These are phyloP conservation scores for Tautogolabrus adspersus DNA, from an alignment of 2,113 vertebrate genomes.

Conservation along the genomic window DNA sequence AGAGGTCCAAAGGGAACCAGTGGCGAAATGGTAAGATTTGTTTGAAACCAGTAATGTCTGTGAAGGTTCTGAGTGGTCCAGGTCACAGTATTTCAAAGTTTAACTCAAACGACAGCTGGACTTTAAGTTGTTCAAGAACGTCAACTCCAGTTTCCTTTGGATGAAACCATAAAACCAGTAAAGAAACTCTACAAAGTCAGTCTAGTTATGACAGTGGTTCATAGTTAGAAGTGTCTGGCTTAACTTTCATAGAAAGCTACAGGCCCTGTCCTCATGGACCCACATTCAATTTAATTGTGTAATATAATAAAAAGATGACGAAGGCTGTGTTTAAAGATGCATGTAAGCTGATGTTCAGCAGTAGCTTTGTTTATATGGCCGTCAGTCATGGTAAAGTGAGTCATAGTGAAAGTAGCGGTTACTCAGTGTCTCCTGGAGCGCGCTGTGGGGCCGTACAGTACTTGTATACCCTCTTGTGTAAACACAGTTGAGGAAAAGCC, in stretches of 20 bases:
- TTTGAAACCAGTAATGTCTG: neutral
- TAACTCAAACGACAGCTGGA: neutral
- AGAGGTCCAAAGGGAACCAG: slow-evolving; percentile 90
- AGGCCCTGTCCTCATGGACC: slow-evolving; percentile 4
- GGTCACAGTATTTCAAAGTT: neutral
- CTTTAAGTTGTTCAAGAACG: neutral
- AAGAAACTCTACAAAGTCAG: neutral
- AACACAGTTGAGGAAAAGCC: slow-evolving; percentile 64
- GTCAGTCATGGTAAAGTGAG: slow-evolving; percentile 7
- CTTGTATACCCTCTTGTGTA: slow-evolving; percentile 42
- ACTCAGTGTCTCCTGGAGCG: slow-evolving; percentile 22
- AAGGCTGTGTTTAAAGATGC: slow-evolving; percentile 27
- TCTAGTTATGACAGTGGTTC: neutral
- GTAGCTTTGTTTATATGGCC: slow-evolving; percentile 16
- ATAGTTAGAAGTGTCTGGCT: slow-evolving; percentile 11
- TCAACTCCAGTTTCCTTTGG: neutral
- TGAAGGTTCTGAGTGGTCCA: neutral
- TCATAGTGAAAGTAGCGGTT: slow-evolving; percentile 28
- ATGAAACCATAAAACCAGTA: neutral
- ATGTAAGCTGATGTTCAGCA: slow-evolving; percentile 7
- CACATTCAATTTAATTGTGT: slow-evolving; percentile 15
- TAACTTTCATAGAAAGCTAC: slow-evolving; percentile 8
- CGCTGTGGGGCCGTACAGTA: slow-evolving; percentile 30
- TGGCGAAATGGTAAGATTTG: slow-evolving; percentile 92
- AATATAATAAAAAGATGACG: slow-evolving; percentile 8